A percentile compares a stretch with the other conserved stretches of the same genome.
Conservation (phyloP, 2,797 vertebrate genomes). For the Peromyscus melanophrys region DNA sequence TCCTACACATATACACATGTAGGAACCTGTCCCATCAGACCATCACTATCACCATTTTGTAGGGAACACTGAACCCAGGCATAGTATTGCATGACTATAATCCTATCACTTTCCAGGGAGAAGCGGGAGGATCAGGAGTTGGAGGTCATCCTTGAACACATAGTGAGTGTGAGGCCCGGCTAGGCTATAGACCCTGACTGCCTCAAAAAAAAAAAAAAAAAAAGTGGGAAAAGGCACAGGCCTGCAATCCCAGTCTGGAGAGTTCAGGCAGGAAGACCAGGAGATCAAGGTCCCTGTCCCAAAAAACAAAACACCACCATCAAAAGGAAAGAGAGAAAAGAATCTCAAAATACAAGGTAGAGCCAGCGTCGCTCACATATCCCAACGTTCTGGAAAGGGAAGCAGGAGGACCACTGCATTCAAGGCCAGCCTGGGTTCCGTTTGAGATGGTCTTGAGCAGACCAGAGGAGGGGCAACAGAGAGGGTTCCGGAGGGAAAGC, state of each 20-base stretch:
- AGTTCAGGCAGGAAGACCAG: neutral
- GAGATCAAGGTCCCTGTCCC: neutral
- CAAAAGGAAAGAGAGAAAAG: neutral
- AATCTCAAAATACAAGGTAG: neutral
- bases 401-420: neutral
- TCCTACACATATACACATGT: too few species aligned
- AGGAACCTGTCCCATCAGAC: neutral
- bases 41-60: neutral
- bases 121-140: neutral
- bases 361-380: neutral
- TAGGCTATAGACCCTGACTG: neutral
- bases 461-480: too few species aligned
- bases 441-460: too few species aligned
- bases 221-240: neutral
- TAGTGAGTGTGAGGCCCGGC: too few species aligned
- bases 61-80: neutral
- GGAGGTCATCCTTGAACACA: neutral
- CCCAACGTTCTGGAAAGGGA: neutral
- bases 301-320: neutral
- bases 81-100: neutral
- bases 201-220: neutral
- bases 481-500: neutral
- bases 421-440: neutral
- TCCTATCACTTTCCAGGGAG: neutral
- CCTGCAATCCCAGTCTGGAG: neutral